phyloP scores from a whole-genome alignment of 2,797 vertebrate genomes.

The Perodicticus potto region DNA sequence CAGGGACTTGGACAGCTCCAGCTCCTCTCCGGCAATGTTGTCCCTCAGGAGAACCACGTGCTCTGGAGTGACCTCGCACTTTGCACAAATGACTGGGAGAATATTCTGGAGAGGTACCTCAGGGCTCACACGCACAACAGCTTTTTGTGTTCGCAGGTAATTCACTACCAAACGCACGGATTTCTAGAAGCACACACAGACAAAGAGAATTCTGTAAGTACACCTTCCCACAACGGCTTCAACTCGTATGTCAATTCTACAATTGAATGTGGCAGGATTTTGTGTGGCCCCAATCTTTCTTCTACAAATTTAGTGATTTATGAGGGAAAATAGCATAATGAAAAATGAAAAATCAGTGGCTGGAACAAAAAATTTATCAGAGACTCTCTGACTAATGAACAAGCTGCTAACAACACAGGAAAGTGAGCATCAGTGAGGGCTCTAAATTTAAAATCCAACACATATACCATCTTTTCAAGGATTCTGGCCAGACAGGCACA shows the following conservation, averaged over 20 bases:
- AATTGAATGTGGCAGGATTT: accelerated
- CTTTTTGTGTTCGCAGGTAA: constrained; percentile 95
- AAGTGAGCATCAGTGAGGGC: accelerated
- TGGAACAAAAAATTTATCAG: neutral
- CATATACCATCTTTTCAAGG: accelerated
- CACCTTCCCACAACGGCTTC: neutral
- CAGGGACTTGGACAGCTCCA: constrained; percentile 94
- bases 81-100: constrained; percentile 95
- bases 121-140: constrained; percentile 96
- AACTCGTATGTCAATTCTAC: neutral
- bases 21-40: constrained; percentile 90
- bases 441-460: no score
- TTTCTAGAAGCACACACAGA: constrained; percentile 90
- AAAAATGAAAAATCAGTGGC: neutral
- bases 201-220: neutral
- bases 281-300: neutral
- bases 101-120: constrained; percentile 92
- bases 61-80: constrained; percentile 95
- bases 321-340: neutral
- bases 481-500: neutral
- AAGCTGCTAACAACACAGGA: neutral
- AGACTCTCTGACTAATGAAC: neutral
- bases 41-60: constrained; percentile 94
- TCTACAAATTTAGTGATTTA: neutral
- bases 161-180: constrained; percentile 97